Evolutionary conservation across 53 echinoderm and acorn worm genomes (phyloP).

Genomic region (Glandiceps talaboti): DNA sequence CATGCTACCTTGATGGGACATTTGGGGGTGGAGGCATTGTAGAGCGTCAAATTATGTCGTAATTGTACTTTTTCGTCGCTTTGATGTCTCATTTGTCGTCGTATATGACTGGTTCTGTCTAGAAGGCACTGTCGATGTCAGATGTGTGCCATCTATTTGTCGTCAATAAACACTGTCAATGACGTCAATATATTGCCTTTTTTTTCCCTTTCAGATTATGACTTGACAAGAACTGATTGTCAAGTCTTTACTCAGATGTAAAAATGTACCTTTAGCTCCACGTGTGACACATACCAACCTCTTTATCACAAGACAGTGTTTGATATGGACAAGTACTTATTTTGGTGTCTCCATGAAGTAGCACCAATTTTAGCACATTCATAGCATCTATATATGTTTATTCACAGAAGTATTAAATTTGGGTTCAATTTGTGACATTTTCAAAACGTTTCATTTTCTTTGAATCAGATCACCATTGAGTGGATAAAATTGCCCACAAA

Average conservation of each 20-base stretch:
- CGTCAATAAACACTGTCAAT: neutral
- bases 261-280: too few species aligned
- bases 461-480: neutral
- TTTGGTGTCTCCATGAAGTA: too few species aligned
- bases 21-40: neutral
- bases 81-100: neutral
- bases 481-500: neutral
- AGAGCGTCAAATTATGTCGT: neutral
- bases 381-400: too few species aligned
- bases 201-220: neutral
- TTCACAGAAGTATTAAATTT: too few species aligned
- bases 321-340: too few species aligned
- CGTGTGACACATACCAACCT: too few species aligned
- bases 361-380: too few species aligned
- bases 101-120: neutral
- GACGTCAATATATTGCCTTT: neutral
- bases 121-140: too few species aligned
- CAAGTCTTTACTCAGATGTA: too few species aligned
- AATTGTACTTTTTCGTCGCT: neutral
- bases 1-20: neutral
- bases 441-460: neutral
- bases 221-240: too few species aligned
- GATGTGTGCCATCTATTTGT: neutral
- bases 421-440: neutral
- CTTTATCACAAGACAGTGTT: too few species aligned